Evolutionary conservation across 2,888 invertebrate species (phyloP), one percentile per base, ranked within the genome.

Genomic region (Leucophora obtusa): DNA sequence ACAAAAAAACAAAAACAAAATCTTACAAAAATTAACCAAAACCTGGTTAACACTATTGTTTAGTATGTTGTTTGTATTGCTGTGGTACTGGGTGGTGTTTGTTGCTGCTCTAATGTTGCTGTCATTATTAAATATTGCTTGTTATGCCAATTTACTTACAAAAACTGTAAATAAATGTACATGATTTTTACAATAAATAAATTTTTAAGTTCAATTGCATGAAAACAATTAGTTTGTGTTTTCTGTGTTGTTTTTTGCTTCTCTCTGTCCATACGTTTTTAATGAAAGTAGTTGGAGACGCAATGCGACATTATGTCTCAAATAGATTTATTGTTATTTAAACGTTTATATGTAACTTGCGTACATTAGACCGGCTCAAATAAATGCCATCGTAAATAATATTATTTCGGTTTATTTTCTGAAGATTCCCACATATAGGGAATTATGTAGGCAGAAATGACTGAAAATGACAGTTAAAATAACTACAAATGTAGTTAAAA

Each of bases 211-310:
- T 70, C 75, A 75, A 72, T 76, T 63, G 71, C 68, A 74, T 68
- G 53, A 58, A 72, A 62, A 75, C 72, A 75, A 66, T 66, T 66
- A 71, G 68, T 70, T 35, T 54, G 43, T 33, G 56, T 50, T 69
- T 73, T 11, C 38, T 38, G 14, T 38, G 11, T 3, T 5, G 2
- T 35, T 35, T 35, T 35, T 11, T 14, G 1, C 11, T 11, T 38
- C 14, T 38, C 6, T 7, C 28, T 28, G 28, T 28, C 0, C 2
- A 11, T 11, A 38, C 11, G 38, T 14, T 59, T 73, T 59, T 33
- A 77, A 81, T 81, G 81, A 81, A 81, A 81, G 81, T 81, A 73
- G 76, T 73, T 81, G 72, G 73, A 56, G 54, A 73, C 81, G 76
- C 73, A 77, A 77, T 72, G 72, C 76, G 76, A 81, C 69, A 73